A percentile compares a stretch with the other conserved stretches of the same genome.
These are phyloP conservation scores for Conus ventricosus DNA, from an alignment of 1,140 invertebrate species.

Conservation along the genomic window DNA sequence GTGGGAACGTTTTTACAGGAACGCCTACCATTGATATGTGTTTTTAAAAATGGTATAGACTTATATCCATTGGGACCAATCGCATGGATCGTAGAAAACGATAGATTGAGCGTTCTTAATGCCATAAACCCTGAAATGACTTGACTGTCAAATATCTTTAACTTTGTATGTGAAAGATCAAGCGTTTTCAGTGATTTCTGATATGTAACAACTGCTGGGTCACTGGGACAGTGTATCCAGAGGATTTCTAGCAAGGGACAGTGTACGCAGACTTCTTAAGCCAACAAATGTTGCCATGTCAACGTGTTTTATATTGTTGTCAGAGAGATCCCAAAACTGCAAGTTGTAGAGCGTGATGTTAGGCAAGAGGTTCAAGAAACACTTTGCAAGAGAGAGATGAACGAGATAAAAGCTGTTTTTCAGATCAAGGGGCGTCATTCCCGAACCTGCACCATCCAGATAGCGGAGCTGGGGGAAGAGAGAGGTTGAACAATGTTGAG, in stretches of 20 bases:
- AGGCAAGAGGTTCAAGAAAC: conserved; percentile 5
- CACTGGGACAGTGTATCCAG: background rate
- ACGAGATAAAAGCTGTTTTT: background rate
- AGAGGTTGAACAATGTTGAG: no score
- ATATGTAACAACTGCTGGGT: background rate
- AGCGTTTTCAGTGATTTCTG: conserved; percentile 4
- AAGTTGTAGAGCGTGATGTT: background rate
- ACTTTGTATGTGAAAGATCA: background rate
- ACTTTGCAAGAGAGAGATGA: background rate
- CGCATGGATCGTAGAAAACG: background rate
- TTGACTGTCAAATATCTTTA: background rate
- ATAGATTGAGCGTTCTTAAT: no score
- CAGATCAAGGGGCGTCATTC: background rate
- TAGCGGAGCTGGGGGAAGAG: no score
- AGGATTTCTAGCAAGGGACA: conserved; percentile 24
- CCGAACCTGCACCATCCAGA: background rate
- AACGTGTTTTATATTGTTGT: conserved; percentile 13
- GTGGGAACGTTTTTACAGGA: background rate
- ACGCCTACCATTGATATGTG: background rate
- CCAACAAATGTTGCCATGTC: background rate
- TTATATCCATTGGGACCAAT: background rate
- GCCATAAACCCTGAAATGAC: background rate
- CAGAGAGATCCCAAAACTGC: conserved; percentile 9
- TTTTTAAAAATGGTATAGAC: background rate
- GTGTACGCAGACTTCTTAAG: conserved; percentile 1